These are phyloP conservation scores for Agrochola lychnidis DNA, from an alignment of 2,888 invertebrate genomes.

Conservation along the genomic window DNA sequence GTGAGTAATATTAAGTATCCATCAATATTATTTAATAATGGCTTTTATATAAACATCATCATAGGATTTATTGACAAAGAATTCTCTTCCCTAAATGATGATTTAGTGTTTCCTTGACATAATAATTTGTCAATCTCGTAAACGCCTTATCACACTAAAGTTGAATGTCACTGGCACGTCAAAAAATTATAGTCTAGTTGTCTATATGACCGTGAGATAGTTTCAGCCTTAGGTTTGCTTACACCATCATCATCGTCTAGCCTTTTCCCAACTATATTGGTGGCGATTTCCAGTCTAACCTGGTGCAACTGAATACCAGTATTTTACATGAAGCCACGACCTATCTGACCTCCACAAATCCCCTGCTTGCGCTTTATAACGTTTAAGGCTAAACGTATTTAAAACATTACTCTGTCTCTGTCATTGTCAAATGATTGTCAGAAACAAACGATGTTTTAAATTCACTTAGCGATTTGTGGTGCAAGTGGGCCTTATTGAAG, in stretches of 20 bases:
- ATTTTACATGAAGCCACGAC: no score
- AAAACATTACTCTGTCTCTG: background rate
- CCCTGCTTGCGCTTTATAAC: no score
- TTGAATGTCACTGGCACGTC: background rate
- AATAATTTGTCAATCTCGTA: background rate
- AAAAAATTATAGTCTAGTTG: background rate
- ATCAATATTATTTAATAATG: background rate
- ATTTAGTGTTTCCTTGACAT: no score
- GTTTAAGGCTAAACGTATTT: no score
- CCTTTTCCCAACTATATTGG: no score
- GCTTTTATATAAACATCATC: background rate
- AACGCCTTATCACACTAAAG: background rate
- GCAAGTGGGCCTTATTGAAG: background rate
- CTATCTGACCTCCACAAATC: no score
- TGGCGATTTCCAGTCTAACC: no score
- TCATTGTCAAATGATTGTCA: background rate
- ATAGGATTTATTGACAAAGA: background rate
- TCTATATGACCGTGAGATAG: background rate
- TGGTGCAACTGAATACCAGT: no score
- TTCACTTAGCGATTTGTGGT: background rate
- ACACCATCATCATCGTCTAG: no score
- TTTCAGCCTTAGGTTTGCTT: no score
- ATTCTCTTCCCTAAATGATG: background rate
- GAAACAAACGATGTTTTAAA: background rate
- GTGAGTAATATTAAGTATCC: conserved; percentile 24